A percentile compares a stretch with the other conserved stretches of the same genome.
These are phyloP conservation scores for Belonocnema kinseyi DNA, from an alignment of 1,140 invertebrate species.

Conservation along the genomic window DNA sequence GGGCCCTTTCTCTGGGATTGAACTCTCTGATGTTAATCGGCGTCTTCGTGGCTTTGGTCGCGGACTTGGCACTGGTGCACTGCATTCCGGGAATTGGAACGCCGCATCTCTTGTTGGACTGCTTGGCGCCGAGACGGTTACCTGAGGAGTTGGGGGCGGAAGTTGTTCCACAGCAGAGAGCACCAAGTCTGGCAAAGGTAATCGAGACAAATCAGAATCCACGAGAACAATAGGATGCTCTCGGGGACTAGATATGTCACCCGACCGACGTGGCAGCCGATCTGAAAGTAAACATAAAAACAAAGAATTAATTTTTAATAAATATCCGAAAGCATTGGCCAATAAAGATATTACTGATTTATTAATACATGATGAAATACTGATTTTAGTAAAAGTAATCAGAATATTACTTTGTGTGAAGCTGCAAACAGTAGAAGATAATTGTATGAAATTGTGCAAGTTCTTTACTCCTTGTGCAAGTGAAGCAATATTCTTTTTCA, in stretches of 20 bases:
- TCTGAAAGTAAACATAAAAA: constrained; percentile 53
- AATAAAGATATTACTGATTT: too few species aligned
- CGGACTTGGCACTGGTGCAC: constrained; percentile 68
- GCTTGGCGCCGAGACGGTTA: constrained; percentile 71
- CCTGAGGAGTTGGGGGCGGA: constrained; percentile 66
- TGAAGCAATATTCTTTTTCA: not conserved
- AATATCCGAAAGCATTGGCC: not conserved
- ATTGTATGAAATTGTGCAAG: not conserved
- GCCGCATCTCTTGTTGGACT: constrained; percentile 72
- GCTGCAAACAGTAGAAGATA: not conserved
- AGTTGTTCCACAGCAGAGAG: constrained; percentile 70
- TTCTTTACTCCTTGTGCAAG: not conserved
- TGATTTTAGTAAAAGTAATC: too few species aligned
- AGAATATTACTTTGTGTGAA: too few species aligned
- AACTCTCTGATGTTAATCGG: constrained; percentile 68
- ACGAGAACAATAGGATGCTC: constrained; percentile 67
- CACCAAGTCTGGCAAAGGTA: constrained; percentile 70
- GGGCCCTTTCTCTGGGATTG: constrained; percentile 24
- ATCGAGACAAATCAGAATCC: constrained; percentile 66
- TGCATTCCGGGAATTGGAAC: constrained; percentile 74
- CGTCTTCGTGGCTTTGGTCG: constrained; percentile 72
- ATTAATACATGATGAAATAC: too few species aligned
- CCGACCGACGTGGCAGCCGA: constrained; percentile 65
- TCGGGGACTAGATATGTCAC: constrained; percentile 52
- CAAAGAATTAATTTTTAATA: not conserved